Evolutionary conservation across 2,888 invertebrate species (phyloP).

Genomic region (Eutolmus rufibarbis): DNA sequence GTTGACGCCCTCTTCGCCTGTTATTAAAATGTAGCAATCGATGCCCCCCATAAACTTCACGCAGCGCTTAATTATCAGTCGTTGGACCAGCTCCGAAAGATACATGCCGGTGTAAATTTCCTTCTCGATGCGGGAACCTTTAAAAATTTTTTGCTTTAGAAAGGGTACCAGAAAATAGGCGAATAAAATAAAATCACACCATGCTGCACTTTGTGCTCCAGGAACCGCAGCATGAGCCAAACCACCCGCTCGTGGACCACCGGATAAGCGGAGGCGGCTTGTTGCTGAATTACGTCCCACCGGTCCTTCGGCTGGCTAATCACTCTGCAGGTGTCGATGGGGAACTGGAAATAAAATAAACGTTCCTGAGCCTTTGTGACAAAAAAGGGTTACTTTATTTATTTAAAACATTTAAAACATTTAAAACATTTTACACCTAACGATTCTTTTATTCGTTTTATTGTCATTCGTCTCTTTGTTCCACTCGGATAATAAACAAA

Average conservation of each 20-base stretch:
- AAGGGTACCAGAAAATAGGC: neutral
- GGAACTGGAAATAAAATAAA: constrained; percentile 53
- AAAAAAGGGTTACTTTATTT: constrained; percentile 60
- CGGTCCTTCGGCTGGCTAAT: constrained; percentile 53
- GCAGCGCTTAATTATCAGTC: constrained; percentile 66
- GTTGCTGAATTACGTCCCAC: constrained; percentile 53
- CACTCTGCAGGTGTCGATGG: constrained; percentile 57
- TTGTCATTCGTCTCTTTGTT: neutral
- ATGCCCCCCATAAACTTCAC: constrained; percentile 63
- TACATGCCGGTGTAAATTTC: constrained; percentile 62
- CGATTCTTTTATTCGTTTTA: too few species aligned
- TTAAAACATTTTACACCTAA: too few species aligned
- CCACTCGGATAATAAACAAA: neutral
- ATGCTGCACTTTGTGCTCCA: constrained; percentile 67
- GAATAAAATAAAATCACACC: constrained; percentile 50
- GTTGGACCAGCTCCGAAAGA: constrained; percentile 64
- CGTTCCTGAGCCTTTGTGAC: constrained; percentile 65
- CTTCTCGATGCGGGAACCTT: constrained; percentile 58
- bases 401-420: neutral
- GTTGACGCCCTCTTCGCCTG: constrained; percentile 62
- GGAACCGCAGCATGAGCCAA: constrained; percentile 69
- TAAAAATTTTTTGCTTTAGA: neutral
- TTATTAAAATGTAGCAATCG: constrained; percentile 62
- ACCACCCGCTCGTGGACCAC: constrained; percentile 73
- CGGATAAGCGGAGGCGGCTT: constrained; percentile 70